These are phyloP conservation scores for Cheilosia grossa DNA, from an alignment of 2,888 invertebrate species.

Conservation along the genomic window DNA sequence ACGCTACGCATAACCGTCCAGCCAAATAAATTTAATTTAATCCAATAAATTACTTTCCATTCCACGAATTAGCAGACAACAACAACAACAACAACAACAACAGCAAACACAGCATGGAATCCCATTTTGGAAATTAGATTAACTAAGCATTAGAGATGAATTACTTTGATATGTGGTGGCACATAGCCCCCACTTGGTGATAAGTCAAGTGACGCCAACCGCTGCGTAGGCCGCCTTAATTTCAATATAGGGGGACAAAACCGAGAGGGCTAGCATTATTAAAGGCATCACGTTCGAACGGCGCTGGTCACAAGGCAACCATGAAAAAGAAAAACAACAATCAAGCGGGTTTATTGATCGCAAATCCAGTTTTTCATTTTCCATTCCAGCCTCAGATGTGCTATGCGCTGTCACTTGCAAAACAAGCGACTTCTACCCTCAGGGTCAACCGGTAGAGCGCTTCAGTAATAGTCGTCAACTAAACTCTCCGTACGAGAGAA, in stretches of 20 bases:
- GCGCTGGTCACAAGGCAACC: conserved; percentile 34
- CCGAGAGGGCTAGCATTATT: background rate
- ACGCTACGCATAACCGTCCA: conserved; percentile 2
- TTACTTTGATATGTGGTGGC: conserved; percentile 48
- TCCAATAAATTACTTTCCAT: conserved; percentile 53
- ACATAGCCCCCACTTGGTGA: conserved; percentile 33
- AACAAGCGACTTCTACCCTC: conserved; percentile 11
- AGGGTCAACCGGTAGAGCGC: conserved; percentile 53
- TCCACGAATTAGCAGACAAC: conserved; percentile 30
- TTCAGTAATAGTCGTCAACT: conserved; percentile 36
- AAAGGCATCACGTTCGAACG: conserved; percentile 40
- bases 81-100: conserved; percentile 21
- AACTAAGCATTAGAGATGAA: conserved; percentile 63
- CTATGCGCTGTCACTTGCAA: conserved; percentile 14
- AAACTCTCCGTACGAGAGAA: background rate
- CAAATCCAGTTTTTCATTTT: conserved; percentile 41
- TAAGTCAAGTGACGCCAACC: conserved; percentile 60
- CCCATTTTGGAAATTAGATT: conserved; percentile 73
- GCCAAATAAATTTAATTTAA: conserved; percentile 56
- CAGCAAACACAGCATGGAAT: conserved; percentile 58
- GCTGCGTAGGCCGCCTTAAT: conserved; percentile 30
- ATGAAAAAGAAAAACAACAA: conserved; percentile 10
- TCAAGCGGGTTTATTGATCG: conserved; percentile 48
- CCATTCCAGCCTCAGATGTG: background rate
- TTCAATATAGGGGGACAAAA: background rate